Evolutionary conservation across 2,113 vertebrate species (phyloP).

Genomic region (Bos indicus): DNA sequence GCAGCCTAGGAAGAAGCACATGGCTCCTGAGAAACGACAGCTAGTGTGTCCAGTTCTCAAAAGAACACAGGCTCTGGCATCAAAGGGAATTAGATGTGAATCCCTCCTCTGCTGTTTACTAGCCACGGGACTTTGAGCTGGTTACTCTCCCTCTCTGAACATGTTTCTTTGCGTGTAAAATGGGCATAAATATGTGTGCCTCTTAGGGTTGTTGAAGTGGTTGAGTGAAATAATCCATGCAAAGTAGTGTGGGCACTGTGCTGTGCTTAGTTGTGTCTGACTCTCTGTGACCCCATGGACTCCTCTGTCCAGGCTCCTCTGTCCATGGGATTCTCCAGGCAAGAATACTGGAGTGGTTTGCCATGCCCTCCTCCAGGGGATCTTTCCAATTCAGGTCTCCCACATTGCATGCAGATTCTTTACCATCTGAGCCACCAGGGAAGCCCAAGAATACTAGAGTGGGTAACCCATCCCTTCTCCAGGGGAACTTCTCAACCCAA

Average conservation of each 20-base stretch:
- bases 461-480: neutral
- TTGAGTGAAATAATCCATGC: neutral
- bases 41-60: neutral
- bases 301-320: neutral
- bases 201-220: neutral
- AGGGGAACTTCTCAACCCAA: neutral
- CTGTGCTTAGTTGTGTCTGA: neutral
- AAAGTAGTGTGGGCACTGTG: neutral
- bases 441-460: neutral
- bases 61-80: neutral
- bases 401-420: neutral
- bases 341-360: neutral
- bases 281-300: neutral
- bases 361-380: neutral
- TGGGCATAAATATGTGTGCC: too few relatives aligned
- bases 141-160: neutral
- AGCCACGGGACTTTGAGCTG: neutral
- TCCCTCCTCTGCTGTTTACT: neutral
- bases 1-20: rapidly evolving
- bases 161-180: neutral
- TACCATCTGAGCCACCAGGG: neutral
- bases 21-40: neutral
- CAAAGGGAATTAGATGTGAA: rapidly evolving
- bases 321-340: neutral
- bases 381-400: neutral